Evolutionary conservation across 2,113 vertebrate genomes (phyloP).

Genomic region (human (Homo sapiens)): GRCh38 chr9:4381501-4382000

Average conservation of each 20-base stretch:
- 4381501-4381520: not conserved
- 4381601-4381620: not conserved
- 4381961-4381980: not conserved
- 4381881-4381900: not conserved
- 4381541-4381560: not conserved
- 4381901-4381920: not conserved
- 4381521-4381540: not conserved
- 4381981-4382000: not conserved
- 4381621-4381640: not conserved
- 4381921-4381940: not conserved
- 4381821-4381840: slow-evolving; percentile 7
- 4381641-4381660: not conserved
- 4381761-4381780: not conserved
- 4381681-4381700: not conserved
- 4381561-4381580: not conserved
- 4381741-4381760: not conserved
- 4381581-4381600: not conserved
- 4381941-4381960: not conserved
- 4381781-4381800: not conserved
- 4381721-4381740: not conserved
- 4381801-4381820: not conserved
- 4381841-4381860: not conserved
- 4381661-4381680: not conserved
- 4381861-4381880: not conserved
- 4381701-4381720: not conserved